phyloP scores from a whole-genome alignment of 1,140 invertebrate species.

The Drosophila obscura region DNA sequence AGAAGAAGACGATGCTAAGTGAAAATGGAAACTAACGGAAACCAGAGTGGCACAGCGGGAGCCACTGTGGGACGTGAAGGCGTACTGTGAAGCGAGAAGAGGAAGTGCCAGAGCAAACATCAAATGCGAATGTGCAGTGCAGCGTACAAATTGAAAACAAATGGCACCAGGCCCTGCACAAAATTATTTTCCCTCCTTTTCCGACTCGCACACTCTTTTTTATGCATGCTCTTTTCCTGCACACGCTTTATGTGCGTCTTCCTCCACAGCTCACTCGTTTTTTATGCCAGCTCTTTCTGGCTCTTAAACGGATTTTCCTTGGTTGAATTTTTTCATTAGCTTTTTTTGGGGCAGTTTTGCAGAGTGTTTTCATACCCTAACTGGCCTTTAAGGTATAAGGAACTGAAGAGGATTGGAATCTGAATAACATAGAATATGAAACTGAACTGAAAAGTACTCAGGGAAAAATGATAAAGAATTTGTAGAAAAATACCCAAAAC shows the following conservation, averaged over 20 bases:
- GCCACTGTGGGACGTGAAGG: no score
- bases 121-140: conserved; percentile 59
- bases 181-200: conserved; percentile 50
- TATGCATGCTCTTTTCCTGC: conserved; percentile 2
- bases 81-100: background rate
- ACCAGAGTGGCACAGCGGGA: conserved; percentile 31
- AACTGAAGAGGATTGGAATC: no score
- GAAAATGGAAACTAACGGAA: conserved; percentile 73
- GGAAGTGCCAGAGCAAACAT: conserved; percentile 47
- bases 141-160: conserved; percentile 78
- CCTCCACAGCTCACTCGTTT: background rate
- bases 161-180: conserved; percentile 65
- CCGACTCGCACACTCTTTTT: background rate
- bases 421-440: no score
- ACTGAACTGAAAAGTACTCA: no score
- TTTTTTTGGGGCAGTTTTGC: conserved; percentile 31
- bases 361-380: background rate
- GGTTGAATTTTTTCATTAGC: conserved; percentile 27
- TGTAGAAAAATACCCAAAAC: no score
- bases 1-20: conserved; percentile 50
- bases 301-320: conserved; percentile 29
- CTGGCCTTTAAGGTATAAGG: no score
- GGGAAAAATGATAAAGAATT: no score
- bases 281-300: conserved; percentile 32
- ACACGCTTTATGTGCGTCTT: no score